Evolutionary conservation across 2,797 vertebrate species (phyloP).

Genomic region (Molossus alvarezi): DNA sequence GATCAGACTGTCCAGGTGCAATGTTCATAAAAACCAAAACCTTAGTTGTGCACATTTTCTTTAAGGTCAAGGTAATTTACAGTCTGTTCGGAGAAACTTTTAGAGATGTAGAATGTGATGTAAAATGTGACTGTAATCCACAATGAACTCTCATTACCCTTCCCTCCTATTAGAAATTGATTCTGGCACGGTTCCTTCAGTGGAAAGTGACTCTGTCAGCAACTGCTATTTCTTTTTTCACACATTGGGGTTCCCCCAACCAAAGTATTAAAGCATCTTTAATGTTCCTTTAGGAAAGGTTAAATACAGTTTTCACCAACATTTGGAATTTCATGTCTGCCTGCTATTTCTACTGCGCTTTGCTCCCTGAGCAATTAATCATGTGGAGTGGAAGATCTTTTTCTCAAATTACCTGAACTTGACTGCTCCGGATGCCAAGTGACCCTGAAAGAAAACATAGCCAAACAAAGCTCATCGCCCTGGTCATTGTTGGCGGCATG

Average conservation of each 20-base stretch:
- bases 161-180: conserved; percentile 83
- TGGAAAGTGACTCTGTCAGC: conserved; percentile 79
- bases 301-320: conserved; percentile 73
- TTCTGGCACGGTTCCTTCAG: conserved; percentile 81
- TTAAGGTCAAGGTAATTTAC: conserved; percentile 84
- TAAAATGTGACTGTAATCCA: conserved; percentile 70
- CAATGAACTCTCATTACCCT: conserved; percentile 65
- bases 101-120: conserved; percentile 69
- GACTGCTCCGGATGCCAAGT: neutral
- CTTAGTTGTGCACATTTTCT: conserved; percentile 79
- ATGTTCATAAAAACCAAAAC: conserved; percentile 80
- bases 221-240: conserved; percentile 60
- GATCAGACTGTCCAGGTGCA: conserved; percentile 57
- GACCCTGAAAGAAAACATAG: neutral
- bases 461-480: neutral
- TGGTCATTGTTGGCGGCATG: neutral
- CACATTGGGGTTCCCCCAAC: neutral
- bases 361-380: conserved; percentile 68
- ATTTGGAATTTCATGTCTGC: conserved; percentile 60
- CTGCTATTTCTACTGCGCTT: conserved; percentile 65
- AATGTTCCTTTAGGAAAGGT: conserved; percentile 79
- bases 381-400: conserved; percentile 33
- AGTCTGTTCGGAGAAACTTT: conserved; percentile 80
- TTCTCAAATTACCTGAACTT: neutral
- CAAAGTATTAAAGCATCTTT: conserved; percentile 70